Evolutionary conservation across 2,888 invertebrate species (phyloP).

Genomic region (Dryocosmus kuriphilus): DNA sequence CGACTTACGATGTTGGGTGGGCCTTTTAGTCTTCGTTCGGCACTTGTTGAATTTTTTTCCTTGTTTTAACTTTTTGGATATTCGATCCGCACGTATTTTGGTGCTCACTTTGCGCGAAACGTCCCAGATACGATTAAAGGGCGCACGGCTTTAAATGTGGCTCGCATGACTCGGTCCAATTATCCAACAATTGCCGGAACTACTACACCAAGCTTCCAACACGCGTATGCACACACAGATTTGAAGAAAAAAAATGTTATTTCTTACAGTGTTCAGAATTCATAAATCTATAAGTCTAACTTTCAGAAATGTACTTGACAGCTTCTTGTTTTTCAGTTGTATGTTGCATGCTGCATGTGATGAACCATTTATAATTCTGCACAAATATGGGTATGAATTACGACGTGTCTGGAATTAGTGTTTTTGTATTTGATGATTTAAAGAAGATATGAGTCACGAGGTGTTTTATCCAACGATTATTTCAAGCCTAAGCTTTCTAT

Average conservation of each 20-base stretch:
- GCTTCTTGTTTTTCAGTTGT: background rate
- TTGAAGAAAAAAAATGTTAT: slow-evolving; percentile 1
- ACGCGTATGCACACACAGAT: slow-evolving; percentile 17
- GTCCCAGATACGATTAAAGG: slow-evolving; percentile 62
- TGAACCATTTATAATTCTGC: background rate
- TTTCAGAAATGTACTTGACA: background rate
- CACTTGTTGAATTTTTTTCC: slow-evolving; percentile 32
- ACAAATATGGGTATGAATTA: background rate
- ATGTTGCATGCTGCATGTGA: slow-evolving; percentile 7
- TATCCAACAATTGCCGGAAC: slow-evolving; percentile 66
- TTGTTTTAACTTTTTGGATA: slow-evolving; percentile 13
- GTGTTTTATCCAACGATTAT: too few species aligned
- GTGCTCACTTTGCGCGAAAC: slow-evolving; percentile 43
- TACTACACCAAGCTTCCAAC: slow-evolving; percentile 46
- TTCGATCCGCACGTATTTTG: slow-evolving; percentile 26
- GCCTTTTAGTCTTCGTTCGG: slow-evolving; percentile 28
- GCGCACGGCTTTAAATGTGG: slow-evolving; percentile 53
- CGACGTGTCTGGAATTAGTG: background rate
- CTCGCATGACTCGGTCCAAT: slow-evolving; percentile 69
- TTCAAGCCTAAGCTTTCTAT: too few species aligned
- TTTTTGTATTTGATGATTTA: slow-evolving; percentile 1
- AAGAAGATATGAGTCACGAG: too few species aligned
- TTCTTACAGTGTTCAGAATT: slow-evolving; percentile 13
- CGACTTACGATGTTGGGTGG: background rate
- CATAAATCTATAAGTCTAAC: slow-evolving; percentile 20